Evolutionary conservation across 2,113 vertebrate genomes (phyloP), one percentile per base, ranked within the genome.

Genomic region (Corythornis vintsioides): DNA sequence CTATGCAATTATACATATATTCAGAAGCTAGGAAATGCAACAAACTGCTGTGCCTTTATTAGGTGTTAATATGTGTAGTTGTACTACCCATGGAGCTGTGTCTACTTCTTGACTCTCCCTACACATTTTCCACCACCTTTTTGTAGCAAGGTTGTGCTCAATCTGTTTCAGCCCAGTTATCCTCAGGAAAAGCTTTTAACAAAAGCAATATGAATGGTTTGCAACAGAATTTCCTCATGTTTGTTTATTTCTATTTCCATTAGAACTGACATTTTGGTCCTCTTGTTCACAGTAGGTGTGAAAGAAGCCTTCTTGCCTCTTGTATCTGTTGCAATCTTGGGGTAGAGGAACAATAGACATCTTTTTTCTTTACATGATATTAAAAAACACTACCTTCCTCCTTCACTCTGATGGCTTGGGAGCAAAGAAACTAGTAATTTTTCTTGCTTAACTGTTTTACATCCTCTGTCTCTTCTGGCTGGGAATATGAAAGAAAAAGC

Each of bases 181-280:
- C 45, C 15, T 81, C 45, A 69, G 83, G 65, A 5, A 2, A 90
- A 42, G 59, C 65, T 92, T 86, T 89, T 57, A 84, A 65, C 43
- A 82, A 90, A 89, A 83, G 73, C 40, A 22, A 11, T 65, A 76
- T 69, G 69, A 81, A 75, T 9, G 16, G 16, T 73, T 77, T 89
- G 48, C 25, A 81, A 65, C 35, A 83, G 73, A 83, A 84, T 60
- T 92, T 90, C 43, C 3, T 7, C 29, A 19, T 0, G 2, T 86
- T 83, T 90, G 53, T 95, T 93, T 95, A 90, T 82, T 92, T 87
- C 82, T 52, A 5, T 73, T 93, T 94, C 70, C 77, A 63, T 90
- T 63, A 84, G 28, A 86, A 81, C 19, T 40, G 25, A 29, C 71
- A 42, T 57, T 95, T 93, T 53, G 8, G 21, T 57, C 10, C 26